phyloP scores from a whole-genome alignment of 2,113 vertebrate species.

The Pseudorectes ferrugineus region DNA sequence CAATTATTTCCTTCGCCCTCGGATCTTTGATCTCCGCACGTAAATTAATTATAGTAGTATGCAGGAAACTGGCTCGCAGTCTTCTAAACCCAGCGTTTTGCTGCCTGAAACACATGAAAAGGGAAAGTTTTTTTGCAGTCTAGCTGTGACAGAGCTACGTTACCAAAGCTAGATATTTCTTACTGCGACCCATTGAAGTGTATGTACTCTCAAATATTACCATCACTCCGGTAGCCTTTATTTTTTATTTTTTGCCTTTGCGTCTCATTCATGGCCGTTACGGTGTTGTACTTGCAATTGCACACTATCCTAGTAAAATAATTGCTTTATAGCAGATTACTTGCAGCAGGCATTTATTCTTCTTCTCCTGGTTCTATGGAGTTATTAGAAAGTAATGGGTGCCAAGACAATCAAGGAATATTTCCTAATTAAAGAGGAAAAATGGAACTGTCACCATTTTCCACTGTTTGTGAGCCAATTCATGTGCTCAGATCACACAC shows the following conservation, averaged over 20 bases:
- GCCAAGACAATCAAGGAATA: neutral
- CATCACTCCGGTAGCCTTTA: neutral
- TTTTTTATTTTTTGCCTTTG: neutral
- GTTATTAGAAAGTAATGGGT: slow-evolving; percentile 55
- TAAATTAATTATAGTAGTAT: neutral
- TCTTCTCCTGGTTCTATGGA: slow-evolving; percentile 24
- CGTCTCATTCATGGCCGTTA: neutral
- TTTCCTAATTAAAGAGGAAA: neutral
- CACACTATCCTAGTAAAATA: slow-evolving; percentile 35
- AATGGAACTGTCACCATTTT: neutral
- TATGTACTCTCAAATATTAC: neutral
- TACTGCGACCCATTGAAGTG: neutral
- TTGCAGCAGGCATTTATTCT: slow-evolving; percentile 36
- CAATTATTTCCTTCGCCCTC: neutral
- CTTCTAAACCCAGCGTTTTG: neutral
- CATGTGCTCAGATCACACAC: neutral
- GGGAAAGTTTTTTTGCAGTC: slow-evolving; percentile 16
- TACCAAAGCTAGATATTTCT: neutral
- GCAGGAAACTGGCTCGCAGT: neutral
- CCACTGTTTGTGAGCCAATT: neutral
- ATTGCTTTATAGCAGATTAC: slow-evolving; percentile 52
- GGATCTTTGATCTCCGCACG: neutral
- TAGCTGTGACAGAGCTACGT: neutral
- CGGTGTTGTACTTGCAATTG: neutral
- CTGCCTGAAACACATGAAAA: neutral